phyloP scores from a whole-genome alignment of 2,888 invertebrate genomes.

The Pterostichus niger region DNA sequence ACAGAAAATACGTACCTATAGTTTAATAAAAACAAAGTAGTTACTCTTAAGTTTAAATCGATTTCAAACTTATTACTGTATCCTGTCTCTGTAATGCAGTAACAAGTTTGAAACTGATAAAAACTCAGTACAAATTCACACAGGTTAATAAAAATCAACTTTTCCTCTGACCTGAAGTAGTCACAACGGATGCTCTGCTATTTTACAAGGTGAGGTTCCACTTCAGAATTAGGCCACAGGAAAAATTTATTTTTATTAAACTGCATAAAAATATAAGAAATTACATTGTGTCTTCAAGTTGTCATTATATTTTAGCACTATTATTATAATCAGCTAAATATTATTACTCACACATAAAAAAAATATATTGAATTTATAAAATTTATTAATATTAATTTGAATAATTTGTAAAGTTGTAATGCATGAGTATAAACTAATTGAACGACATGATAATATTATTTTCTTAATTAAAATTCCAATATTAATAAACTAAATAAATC shows the following conservation, averaged over 20 bases:
- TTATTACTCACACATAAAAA: constrained; percentile 20
- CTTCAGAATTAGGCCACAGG: constrained; percentile 66
- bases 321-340: constrained; percentile 16
- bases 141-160: constrained; percentile 65
- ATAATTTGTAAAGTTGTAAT: not conserved
- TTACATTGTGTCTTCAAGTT: constrained; percentile 40
- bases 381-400: not conserved
- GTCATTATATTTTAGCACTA: constrained; percentile 26
- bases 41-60: constrained; percentile 51
- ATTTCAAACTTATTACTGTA: constrained; percentile 63
- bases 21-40: constrained; percentile 50
- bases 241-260: constrained; percentile 67
- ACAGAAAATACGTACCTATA: constrained; percentile 56
- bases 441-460: not conserved
- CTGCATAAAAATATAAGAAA: constrained; percentile 64
- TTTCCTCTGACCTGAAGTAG: constrained; percentile 67
- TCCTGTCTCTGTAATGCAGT: constrained; percentile 44
- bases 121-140: constrained; percentile 55
- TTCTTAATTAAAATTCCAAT: too few relatives aligned
- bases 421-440: constrained; percentile 14
- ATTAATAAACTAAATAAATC: too few relatives aligned
- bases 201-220: constrained; percentile 54
- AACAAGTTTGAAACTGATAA: constrained; percentile 61
- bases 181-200: not conserved
- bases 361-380: not conserved